Evolutionary conservation across 2,797 vertebrate genomes (phyloP), one percentile per base, ranked within the genome.

Genomic region (Hephaestus fuliginosus): DNA sequence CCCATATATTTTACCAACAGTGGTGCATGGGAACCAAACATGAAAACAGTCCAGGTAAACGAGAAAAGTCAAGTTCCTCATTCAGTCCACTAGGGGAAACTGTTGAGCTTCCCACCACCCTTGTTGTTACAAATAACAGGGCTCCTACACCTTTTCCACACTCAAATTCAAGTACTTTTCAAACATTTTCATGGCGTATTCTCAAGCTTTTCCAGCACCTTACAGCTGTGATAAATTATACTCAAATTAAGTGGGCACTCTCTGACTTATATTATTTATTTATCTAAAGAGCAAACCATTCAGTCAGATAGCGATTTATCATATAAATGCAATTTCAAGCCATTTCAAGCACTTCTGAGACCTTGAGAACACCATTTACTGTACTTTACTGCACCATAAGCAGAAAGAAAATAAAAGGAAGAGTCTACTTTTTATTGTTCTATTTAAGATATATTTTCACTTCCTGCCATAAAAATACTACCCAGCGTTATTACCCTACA

Each of bases 71-170:
- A 20, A 58, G 39, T 41, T 70, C 41, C 20, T 39, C 30, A 49
- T 49, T 30, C 3, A 57, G 10, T 51, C 44, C 5, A 28, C 51
- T 15, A 49, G 28, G 14, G 5, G n/a, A 57, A 61, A 43, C 17
- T 51, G 11, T 14, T 64, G 63, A 75, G 15, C 30, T 51, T 30
- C 30, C 14, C 25, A 28, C 39, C 39, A 15, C 12, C 7, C 2
- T 12, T 65, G 44, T 15, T 22, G 83, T 89, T 53, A 33, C 30
- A 33, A 33, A 33, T 33, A 33, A 33, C 30, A 33, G 30, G 5
- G 30, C 30, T 33, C 30, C 30, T 33, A 33, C 30, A 33, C 3
- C 30, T 33, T 33, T 33, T 33, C 30, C 30, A 33, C 1, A 33
- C 30, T 33, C 30, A 33, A 3, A 33, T 33, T 5, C 30, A 33